These are phyloP conservation scores for Melanotaenia maccullochi DNA, from an alignment of 2,797 vertebrate species.

Conservation along the genomic window DNA sequence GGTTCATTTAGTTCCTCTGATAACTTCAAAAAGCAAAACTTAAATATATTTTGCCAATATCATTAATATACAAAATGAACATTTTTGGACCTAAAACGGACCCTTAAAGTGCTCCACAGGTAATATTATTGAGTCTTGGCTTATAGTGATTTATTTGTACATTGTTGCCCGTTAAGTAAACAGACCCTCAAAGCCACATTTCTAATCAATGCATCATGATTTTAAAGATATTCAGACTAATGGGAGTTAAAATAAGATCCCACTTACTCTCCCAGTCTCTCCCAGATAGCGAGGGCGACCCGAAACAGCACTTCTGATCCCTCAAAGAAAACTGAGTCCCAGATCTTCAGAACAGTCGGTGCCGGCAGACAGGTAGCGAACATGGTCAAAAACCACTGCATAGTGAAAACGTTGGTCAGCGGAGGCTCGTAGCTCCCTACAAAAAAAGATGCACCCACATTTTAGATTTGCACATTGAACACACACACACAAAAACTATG, in stretches of 20 bases:
- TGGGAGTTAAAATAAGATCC: too few relatives aligned
- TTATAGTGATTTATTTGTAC: too few relatives aligned
- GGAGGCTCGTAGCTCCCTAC: constrained; percentile 97
- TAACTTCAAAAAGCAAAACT: not conserved
- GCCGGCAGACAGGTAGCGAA: constrained; percentile 98
- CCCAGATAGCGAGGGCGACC: constrained; percentile 96
- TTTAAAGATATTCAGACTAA: not conserved
- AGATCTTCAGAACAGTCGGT: constrained; percentile 96
- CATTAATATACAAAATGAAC: too few relatives aligned
- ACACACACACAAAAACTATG: not conserved
- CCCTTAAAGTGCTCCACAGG: too few relatives aligned
- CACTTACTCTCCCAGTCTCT: constrained; percentile 94
- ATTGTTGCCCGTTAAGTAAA: too few relatives aligned
- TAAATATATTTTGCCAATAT: too few relatives aligned
- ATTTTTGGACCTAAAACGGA: too few relatives aligned
- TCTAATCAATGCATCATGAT: not conserved
- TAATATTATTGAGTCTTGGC: too few relatives aligned
- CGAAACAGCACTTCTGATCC: constrained; percentile 96
- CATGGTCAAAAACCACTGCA: constrained; percentile 99
- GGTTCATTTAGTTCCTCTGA: not conserved
- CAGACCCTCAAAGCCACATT: too few relatives aligned
- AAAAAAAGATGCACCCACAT: constrained; percentile 1
- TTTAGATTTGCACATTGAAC: not conserved
- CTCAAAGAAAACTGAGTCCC: constrained; percentile 99
- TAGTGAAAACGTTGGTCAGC: constrained; percentile 98